These are phyloP conservation scores for Actenoides lindsayi DNA, from an alignment of 2,113 vertebrate species.

Conservation along the genomic window DNA sequence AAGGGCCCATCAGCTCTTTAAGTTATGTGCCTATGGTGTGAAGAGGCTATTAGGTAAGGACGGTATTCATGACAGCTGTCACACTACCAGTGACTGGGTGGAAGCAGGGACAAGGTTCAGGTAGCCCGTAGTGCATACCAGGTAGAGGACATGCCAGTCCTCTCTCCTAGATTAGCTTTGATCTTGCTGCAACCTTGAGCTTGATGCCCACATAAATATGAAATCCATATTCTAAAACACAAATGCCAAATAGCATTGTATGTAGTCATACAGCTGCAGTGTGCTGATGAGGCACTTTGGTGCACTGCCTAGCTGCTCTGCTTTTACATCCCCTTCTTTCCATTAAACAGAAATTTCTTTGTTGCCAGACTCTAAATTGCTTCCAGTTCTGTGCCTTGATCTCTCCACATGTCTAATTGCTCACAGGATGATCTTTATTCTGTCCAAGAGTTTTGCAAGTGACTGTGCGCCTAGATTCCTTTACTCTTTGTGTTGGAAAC, in stretches of 20 bases:
- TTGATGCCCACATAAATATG: neutral
- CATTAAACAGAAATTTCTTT: neutral
- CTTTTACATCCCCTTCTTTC: neutral
- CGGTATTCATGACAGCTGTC: neutral
- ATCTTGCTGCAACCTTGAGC: neutral
- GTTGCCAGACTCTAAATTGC: neutral
- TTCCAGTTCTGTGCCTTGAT: neutral
- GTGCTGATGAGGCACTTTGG: neutral
- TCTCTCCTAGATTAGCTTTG: neutral
- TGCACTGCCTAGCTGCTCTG: neutral
- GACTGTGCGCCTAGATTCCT: neutral
- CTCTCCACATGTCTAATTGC: neutral
- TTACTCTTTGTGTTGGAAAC: neutral
- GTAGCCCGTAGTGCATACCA: neutral
- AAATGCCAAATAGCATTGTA: fast-evolving
- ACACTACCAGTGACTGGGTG: neutral
- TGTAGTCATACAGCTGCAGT: neutral
- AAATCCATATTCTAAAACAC: neutral
- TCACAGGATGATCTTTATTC: neutral
- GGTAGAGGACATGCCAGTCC: neutral
- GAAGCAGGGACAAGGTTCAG: neutral
- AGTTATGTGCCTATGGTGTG: neutral
- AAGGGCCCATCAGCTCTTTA: neutral
- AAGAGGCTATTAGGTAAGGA: neutral
- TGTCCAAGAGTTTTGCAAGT: neutral